Evolutionary conservation across 1,140 invertebrate genomes (phyloP), one percentile per base, ranked within the genome.

Genomic region (Caenorhabditis briggsae): DNA sequence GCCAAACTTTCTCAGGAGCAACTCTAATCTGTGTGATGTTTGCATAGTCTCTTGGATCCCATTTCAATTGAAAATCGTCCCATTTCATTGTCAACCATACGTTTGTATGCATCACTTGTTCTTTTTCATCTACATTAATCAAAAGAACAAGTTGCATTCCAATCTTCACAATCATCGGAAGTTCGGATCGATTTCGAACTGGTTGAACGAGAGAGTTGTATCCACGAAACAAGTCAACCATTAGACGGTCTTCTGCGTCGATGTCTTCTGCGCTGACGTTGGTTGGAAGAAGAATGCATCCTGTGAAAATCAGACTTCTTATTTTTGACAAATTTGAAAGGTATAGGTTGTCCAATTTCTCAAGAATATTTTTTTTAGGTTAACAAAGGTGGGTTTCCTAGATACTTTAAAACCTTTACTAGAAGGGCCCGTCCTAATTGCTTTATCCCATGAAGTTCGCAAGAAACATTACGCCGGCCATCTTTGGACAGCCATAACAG

Each of bases 1-100:
- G 98, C 98, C 98, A 99, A 83, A 99, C 97, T 95, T 98, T 98
- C 93, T 98, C 97, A 23, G 97, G 97, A 33, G 97, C 96, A 88
- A 99, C 95, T 88, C 97, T 95, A 48, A 99, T 94, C 25, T 98
- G 96, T 43, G 95, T 95, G 88, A 99, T 99, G 64, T 97, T 96
- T 65, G 97, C 97, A 92, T 99, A 99, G 93, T 99, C 96, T 84
- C 96, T 95, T 91, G 98, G 96, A 92, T 98, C 96, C 98, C 98
- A 99, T 92, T 95, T 95, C 89, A 99, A 93, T 93, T 99, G 98
- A 93, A 98, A 99, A 93, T 99, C 98, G 92, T 95, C 95, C 98
- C 98, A 99, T 83, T 96, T 94, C 95, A 87, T 55, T 2, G 86
- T 85, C 23, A 87, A 56, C 86, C 86, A 87, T 5, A 87, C 86